Evolutionary conservation across 2,797 vertebrate species (phyloP), one percentile per base, ranked within the genome.

Genomic region (Yasuhikotakia modesta): DNA sequence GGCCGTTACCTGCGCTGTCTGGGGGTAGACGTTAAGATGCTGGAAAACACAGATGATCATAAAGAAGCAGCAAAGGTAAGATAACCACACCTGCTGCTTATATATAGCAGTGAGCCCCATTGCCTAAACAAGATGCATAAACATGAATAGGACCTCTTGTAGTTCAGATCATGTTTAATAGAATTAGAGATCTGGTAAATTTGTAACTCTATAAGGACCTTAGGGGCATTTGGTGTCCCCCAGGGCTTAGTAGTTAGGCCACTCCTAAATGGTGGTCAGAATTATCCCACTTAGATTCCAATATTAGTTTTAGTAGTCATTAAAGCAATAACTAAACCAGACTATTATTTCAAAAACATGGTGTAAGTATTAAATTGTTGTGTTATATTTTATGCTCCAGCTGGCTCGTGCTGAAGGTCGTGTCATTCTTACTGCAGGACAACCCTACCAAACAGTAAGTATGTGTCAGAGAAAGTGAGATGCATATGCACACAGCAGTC

Each of bases 391-490:
- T 16, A 19, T 24, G 21, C 80, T 27, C 81, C 90, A 97, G 96
- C 88, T 96, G 45, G 94, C 96, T 66, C 89, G 90, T 35, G 84
- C 86, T 57, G 95, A 97, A 81, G 92, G 90, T 48, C 92, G 95
- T 60, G 82, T 96, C 81, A 95, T 96, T 81, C 92, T 97, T 83
- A 96, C 95, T 7, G 94, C 93, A 64, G 95, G 96, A 48, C 92
- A 95, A 50, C 95, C 96, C 0, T 95, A 93, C 86, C 94, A 94
- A 73, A 91, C 87, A 80, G 95, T 96, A 88, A 94, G 95, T 79
- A 5, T 64, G 45, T 70, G 3, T 72, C 58, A 53, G 7, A 68
- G 4, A 22, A 22, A 4, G 32, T 17, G 2, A 30, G 5, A 66
- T 8, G 6, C 46, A 45, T 46, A 43, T 17, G 16, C 65, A 32